Conservation (phyloP, 2,888 invertebrate genomes). For the Syritta pipiens region DNA sequence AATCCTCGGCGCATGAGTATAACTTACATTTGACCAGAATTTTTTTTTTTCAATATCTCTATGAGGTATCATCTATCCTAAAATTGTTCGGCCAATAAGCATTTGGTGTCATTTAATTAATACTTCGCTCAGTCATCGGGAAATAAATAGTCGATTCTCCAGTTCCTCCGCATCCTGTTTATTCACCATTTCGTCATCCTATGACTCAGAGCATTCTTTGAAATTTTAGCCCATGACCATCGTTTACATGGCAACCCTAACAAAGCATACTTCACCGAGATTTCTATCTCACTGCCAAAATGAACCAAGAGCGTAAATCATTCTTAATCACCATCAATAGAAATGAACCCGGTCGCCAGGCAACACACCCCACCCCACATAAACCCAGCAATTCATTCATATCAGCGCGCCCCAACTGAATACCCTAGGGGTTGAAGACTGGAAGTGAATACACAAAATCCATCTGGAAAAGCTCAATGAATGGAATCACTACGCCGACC, state of each 20-base stretch:
- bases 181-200: too few relatives aligned
- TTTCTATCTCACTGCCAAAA: background rate
- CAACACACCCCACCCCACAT: slow-evolving; percentile 39
- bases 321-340: slow-evolving; percentile 1
- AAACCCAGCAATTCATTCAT: slow-evolving; percentile 61
- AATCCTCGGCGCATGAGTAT: too few relatives aligned
- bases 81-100: too few relatives aligned
- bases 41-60: too few relatives aligned
- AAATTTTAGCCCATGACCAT: background rate
- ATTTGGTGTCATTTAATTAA: too few relatives aligned
- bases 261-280: background rate
- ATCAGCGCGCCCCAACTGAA: slow-evolving; percentile 19
- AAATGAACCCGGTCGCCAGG: slow-evolving; percentile 50
- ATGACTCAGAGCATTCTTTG: too few relatives aligned
- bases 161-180: too few relatives aligned
- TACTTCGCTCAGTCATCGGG: too few relatives aligned
- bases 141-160: too few relatives aligned
- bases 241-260: slow-evolving; percentile 21
- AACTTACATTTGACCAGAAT: too few relatives aligned
- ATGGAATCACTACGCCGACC: slow-evolving; percentile 57
- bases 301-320: slow-evolving; percentile 14
- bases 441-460: slow-evolving; percentile 38
- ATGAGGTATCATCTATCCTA: too few relatives aligned
- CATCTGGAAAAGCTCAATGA: slow-evolving; percentile 61
- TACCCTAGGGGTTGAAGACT: slow-evolving; percentile 44